Evolutionary conservation across 1,140 invertebrate species (phyloP).

Genomic region (Chironomus tepperi): DNA sequence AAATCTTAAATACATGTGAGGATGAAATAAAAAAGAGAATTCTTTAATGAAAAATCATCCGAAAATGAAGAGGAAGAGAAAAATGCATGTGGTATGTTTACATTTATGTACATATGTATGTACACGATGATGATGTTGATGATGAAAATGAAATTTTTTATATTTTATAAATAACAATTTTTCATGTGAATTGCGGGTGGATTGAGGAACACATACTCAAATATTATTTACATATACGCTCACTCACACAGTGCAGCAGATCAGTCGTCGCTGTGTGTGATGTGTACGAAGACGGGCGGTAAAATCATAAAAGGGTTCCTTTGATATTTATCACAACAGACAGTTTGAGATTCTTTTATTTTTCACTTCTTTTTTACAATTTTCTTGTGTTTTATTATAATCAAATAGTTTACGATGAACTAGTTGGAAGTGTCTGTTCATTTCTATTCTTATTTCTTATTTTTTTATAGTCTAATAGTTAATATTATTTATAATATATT

Average conservation of each 20-base stretch:
- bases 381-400: conserved; percentile 2
- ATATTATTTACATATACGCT: not conserved
- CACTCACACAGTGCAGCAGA: not conserved
- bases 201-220: not conserved
- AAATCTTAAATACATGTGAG: not conserved
- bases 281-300: not conserved
- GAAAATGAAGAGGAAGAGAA: not conserved
- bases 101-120: not conserved
- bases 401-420: not conserved
- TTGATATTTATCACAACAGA: conserved; percentile 22
- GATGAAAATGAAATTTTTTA: not conserved
- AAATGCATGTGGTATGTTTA: conserved; percentile 23
- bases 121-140: not conserved
- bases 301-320: conserved; percentile 10
- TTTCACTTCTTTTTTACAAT: not conserved
- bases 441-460: too few relatives aligned
- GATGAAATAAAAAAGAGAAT: not conserved
- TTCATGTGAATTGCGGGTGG: not conserved
- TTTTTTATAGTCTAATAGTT: too few relatives aligned
- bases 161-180: conserved; percentile 22
- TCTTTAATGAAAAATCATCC: not conserved
- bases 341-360: conserved; percentile 4
- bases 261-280: not conserved
- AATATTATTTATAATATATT: too few relatives aligned
- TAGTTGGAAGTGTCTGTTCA: too few relatives aligned